Evolutionary conservation across 1,140 invertebrate species (phyloP).

Genomic region (Leptinotarsa texana): DNA sequence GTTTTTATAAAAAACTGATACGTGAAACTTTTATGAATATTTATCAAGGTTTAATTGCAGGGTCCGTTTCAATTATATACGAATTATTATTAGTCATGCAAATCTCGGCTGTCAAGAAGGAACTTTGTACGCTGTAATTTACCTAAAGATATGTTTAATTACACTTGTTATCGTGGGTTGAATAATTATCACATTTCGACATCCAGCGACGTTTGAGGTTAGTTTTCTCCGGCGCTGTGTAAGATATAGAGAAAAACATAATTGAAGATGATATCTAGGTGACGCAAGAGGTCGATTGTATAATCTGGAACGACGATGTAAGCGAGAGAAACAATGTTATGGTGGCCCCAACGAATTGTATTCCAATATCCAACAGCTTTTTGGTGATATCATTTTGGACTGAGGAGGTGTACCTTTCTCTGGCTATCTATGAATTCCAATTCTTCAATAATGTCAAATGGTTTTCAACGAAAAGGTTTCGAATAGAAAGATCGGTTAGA

Average conservation of each 20-base stretch:
- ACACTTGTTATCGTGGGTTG: neutral
- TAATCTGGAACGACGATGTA: neutral
- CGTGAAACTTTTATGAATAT: slow-evolving; percentile 1
- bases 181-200: slow-evolving; percentile 5
- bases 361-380: no score
- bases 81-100: slow-evolving; percentile 8
- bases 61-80: slow-evolving; percentile 5
- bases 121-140: neutral
- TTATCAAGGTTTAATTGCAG: slow-evolving; percentile 6
- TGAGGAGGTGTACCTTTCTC: no score
- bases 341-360: no score
- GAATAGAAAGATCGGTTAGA: no score
- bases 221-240: neutral
- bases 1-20: slow-evolving; percentile 1
- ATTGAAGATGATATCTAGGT: no score
- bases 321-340: no score
- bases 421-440: no score
- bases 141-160: neutral
- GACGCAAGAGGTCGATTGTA: no score
- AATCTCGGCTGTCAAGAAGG: neutral
- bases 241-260: no score
- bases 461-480: no score
- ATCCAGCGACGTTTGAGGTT: neutral
- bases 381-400: no score
- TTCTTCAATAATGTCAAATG: no score